phyloP scores from a whole-genome alignment of 2,113 vertebrate genomes.

The Bubalus kerabau region DNA sequence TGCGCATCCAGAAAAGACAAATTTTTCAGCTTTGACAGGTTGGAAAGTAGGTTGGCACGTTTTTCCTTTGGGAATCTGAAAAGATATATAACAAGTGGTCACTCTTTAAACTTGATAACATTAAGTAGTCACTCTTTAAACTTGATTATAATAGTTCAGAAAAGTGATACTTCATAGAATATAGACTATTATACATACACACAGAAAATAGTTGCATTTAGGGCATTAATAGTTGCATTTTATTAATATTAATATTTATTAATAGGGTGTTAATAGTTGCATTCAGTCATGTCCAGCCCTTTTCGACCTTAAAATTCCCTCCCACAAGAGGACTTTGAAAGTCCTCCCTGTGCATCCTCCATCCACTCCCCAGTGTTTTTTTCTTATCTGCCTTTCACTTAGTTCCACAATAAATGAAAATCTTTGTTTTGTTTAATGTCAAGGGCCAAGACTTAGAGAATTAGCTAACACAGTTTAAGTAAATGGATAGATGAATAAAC shows the following conservation, averaged over 20 bases:
- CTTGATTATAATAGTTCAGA: background rate
- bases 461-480: background rate
- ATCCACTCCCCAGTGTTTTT: background rate
- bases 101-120: constrained; percentile 29
- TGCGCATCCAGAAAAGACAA: constrained; percentile 90
- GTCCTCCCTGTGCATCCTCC: background rate
- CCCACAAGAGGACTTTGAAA: background rate
- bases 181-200: background rate
- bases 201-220: background rate
- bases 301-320: background rate
- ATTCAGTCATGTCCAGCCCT: background rate
- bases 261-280: background rate
- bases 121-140: constrained; percentile 33
- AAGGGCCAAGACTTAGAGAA: background rate
- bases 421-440: background rate
- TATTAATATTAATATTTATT: background rate
- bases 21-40: constrained; percentile 85
- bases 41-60: constrained; percentile 91
- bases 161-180: background rate
- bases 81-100: constrained; percentile 51
- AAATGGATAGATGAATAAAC: background rate
- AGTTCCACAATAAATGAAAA: background rate
- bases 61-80: constrained; percentile 89
- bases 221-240: background rate
- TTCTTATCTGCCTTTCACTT: background rate